A percentile compares a stretch with the other conserved stretches of the same genome.
Evolutionary conservation across 1,140 invertebrate species (phyloP).

Genomic region (Palaemon carinicauda): DNA sequence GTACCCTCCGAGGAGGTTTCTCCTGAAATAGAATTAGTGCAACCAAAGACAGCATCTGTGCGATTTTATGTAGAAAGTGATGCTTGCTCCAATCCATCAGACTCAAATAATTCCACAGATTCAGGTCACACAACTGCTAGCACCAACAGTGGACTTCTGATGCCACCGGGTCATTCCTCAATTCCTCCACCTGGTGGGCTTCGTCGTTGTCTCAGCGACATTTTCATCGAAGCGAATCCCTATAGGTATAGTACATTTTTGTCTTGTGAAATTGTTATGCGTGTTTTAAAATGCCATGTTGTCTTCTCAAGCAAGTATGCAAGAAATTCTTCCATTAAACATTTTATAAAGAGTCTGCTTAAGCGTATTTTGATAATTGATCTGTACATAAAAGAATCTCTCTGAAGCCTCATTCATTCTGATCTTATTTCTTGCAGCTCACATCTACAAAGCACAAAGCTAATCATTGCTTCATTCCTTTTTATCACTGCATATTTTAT

Average conservation of each 20-base stretch:
- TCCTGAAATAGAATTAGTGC: constrained; percentile 11
- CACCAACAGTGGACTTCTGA: constrained; percentile 60
- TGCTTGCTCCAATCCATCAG: constrained; percentile 60
- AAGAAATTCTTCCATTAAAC: too few relatives aligned
- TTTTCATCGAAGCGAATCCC: constrained; percentile 57
- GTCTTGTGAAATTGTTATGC: neutral
- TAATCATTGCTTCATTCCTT: too few relatives aligned
- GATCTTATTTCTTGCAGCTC: too few relatives aligned
- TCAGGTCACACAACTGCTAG: constrained; percentile 63
- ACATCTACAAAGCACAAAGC: too few relatives aligned
- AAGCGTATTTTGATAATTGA: too few relatives aligned
- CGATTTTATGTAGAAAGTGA: constrained; percentile 48
- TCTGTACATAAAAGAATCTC: too few relatives aligned
- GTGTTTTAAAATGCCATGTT: neutral
- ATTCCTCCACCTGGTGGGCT: constrained; percentile 16
- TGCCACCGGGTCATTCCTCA: constrained; percentile 19
- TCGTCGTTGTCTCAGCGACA: constrained; percentile 48
- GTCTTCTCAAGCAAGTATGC: neutral
- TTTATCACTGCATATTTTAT: too few relatives aligned
- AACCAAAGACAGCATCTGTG: constrained; percentile 25
- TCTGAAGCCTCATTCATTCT: too few relatives aligned
- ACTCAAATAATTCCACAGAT: constrained; percentile 67
- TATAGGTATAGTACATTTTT: constrained; percentile 38
- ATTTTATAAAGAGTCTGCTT: too few relatives aligned
- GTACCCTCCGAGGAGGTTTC: neutral